Base-by-base conservation (phyloP, 2,113 vertebrate genomes). In the Centropristis striata region DNA sequence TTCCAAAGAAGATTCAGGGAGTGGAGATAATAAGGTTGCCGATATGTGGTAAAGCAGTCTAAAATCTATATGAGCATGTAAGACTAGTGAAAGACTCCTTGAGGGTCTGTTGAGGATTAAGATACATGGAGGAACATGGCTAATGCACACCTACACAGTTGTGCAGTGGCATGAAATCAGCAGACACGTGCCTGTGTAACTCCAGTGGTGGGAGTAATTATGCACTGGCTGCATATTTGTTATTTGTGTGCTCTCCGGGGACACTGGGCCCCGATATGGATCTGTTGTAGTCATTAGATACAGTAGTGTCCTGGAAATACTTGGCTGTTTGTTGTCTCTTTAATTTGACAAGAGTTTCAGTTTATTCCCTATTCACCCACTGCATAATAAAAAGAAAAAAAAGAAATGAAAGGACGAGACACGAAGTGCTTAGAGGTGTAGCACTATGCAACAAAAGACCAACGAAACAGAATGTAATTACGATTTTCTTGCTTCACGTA, bases 281-380 rank as follows among this genome's bases (percentile, higher is more conserved):
- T 92, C 92, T 94, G 88, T 88, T 93, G 75, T 87, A 90, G 85
- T 86, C 78, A 91, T 85, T 77, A 79, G 86, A 76, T 95, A 86
- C 88, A 93, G 86, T 88, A 21, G 83, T 80, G 69, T 88, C 78
- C 90, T 79, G 83, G 42, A 91, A 86, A 90, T 86, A 88, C 81
- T 84, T 78, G 60, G 89, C 84, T 88, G 91, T 84, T 86, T 90
- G 83, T 81, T 81, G 85, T 88, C 87, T 83, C 88, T 78, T 78
- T 80, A 91, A 92, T 94, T 88, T 87, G 78, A 94, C 81, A 83
- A 88, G 87, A 94, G 89, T 88, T 89, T 88, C 72, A 39, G 42
- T 76, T 81, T 84, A 88, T 83, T 86, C 82, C 78, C 83, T 44
- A 37, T 61, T 70, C 53, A 28, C 41, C 44, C 55, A 7, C 37